Percentiles rank a stretch among this genome's conserved stretches.
Conservation (phyloP, 2,113 vertebrate species). For the Chelonoidis abingdonii region DNA sequence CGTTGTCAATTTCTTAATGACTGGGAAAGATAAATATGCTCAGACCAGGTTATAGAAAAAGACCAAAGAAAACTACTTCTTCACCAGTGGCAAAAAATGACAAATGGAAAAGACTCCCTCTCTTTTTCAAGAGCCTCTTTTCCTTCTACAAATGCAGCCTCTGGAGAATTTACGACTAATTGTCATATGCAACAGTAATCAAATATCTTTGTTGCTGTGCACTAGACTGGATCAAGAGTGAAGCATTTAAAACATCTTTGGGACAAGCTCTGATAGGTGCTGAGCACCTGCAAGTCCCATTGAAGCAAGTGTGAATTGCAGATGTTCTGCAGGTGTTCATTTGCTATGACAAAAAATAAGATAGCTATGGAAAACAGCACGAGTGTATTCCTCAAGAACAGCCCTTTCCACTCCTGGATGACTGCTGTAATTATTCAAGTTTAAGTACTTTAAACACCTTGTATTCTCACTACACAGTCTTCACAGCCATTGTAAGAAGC, state of each 20-base stretch:
- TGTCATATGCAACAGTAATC: constrained; percentile 49
- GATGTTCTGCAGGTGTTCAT: not conserved
- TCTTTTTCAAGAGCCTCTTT: not conserved
- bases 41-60: not conserved
- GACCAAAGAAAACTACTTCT: not conserved
- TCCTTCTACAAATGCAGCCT: constrained; percentile 26
- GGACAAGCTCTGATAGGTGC: not conserved
- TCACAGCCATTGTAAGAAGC: constrained; percentile 5
- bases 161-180: constrained; percentile 26
- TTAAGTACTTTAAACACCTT: constrained; percentile 26
- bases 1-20: not conserved
- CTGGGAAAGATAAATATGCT: not conserved
- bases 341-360: constrained; percentile 27
- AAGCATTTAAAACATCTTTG: constrained; percentile 50
- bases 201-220: constrained; percentile 40
- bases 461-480: not conserved
- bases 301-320: not conserved
- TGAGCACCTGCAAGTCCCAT: not conserved
- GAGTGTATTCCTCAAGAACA: constrained; percentile 15
- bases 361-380: constrained; percentile 41
- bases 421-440: constrained; percentile 29
- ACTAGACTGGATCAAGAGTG: constrained; percentile 36
- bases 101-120: not conserved
- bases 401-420: not conserved
- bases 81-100: not conserved